These are phyloP conservation scores for Urosaurus nigricauda DNA, from an alignment of 2,797 vertebrate species.

Conservation along the genomic window DNA sequence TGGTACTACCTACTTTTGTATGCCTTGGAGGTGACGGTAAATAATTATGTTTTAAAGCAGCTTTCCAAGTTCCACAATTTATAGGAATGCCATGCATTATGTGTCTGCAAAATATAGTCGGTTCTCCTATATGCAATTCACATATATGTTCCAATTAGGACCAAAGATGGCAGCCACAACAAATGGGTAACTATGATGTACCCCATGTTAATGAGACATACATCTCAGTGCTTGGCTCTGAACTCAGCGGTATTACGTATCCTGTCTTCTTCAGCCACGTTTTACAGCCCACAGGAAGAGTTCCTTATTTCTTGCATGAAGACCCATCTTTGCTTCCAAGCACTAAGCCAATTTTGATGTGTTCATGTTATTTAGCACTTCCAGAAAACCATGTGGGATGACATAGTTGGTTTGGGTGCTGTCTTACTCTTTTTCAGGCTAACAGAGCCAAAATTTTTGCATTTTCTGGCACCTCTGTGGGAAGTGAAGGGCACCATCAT, in stretches of 20 bases:
- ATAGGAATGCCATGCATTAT: accelerated
- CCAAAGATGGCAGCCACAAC: not conserved
- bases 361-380: conserved; percentile 17
- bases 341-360: not conserved
- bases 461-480: conserved; percentile 34
- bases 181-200: accelerated
- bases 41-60: not conserved
- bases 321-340: not conserved
- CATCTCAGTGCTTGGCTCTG: accelerated
- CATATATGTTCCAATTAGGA: not conserved
- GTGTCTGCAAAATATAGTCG: not conserved
- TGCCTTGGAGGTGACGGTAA: not conserved
- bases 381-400: conserved; percentile 34
- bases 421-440: not conserved
- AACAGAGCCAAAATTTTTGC: not conserved
- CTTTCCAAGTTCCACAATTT: not conserved
- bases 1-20: not conserved
- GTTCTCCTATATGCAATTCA: not conserved
- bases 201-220: accelerated
- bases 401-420: conserved; percentile 14
- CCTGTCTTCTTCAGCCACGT: not conserved
- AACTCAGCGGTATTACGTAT: not conserved
- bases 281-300: not conserved
- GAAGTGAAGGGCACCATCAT: not conserved
- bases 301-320: not conserved